Evolutionary conservation across 2,113 vertebrate genomes (phyloP).

Genomic region (Theristicus caerulescens): DNA sequence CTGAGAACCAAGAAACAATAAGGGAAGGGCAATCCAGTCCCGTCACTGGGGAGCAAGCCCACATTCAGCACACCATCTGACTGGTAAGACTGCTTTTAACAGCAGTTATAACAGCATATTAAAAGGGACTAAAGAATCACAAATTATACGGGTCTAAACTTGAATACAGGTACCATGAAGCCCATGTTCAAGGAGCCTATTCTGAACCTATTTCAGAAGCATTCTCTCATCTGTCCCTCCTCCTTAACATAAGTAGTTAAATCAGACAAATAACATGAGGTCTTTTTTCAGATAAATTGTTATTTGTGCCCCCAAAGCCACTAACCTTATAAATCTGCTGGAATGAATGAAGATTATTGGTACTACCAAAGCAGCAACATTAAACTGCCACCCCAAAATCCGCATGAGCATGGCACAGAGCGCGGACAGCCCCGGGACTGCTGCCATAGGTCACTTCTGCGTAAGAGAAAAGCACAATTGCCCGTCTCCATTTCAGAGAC

Average conservation of each 20-base stretch:
- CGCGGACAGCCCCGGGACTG: fast-evolving
- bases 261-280: not conserved
- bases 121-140: not conserved
- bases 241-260: not conserved
- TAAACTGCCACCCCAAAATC: not conserved
- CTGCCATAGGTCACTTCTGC: not conserved
- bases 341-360: not conserved
- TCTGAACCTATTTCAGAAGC: not conserved
- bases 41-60: not conserved
- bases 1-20: not conserved
- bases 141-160: not conserved
- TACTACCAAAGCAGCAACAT: not conserved
- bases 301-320: not conserved
- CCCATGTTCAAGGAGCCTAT: fast-evolving
- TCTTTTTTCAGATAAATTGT: not conserved
- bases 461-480: not conserved
- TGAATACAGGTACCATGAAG: not conserved
- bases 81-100: not conserved
- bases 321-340: not conserved
- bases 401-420: not conserved
- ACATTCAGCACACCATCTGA: not conserved
- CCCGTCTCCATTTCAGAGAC: not conserved
- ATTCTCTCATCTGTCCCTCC: not conserved
- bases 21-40: not conserved
- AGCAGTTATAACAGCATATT: not conserved